phyloP scores from a whole-genome alignment of 2,797 vertebrate genomes.

The Danio aesculapii region DNA sequence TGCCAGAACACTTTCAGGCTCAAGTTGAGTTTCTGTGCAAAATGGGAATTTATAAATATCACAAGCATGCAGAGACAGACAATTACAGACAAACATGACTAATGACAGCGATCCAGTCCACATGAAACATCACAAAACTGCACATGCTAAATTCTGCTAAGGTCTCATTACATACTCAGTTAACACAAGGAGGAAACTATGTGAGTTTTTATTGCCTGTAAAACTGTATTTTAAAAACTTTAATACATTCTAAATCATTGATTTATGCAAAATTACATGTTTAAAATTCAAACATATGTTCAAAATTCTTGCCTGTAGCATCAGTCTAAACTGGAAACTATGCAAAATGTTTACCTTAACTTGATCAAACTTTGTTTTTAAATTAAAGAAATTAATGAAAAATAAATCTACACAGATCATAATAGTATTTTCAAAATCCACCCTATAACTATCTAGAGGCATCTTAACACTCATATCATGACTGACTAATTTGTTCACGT shows the following conservation, averaged over 20 bases:
- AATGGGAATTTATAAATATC: slow-evolving; percentile 68
- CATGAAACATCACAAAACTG: slow-evolving; percentile 1
- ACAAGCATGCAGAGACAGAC: slow-evolving; percentile 50
- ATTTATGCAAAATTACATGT: too few species aligned
- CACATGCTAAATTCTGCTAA: slow-evolving; percentile 9
- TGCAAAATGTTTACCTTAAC: too few species aligned
- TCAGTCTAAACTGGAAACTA: too few species aligned
- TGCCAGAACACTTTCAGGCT: slow-evolving; percentile 81
- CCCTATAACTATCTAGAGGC: background rate
- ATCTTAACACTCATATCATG: background rate
- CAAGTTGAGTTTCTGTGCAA: slow-evolving; percentile 85
- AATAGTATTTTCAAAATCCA: background rate
- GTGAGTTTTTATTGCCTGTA: background rate
- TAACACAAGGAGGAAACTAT: background rate
- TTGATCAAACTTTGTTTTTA: too few species aligned
- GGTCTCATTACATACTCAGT: background rate
- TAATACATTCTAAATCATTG: too few species aligned
- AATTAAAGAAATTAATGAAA: too few species aligned
- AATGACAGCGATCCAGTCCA: slow-evolving; percentile 42
- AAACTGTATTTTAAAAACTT: background rate
- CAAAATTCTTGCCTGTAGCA: too few species aligned
- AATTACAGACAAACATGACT: slow-evolving; percentile 45
- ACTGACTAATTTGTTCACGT: background rate
- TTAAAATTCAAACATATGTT: too few species aligned
- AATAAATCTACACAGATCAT: too few species aligned